Evolutionary conservation across 2,797 vertebrate genomes (phyloP), one percentile per base, ranked within the genome.

Genomic region (Chloroceryle amazona): DNA sequence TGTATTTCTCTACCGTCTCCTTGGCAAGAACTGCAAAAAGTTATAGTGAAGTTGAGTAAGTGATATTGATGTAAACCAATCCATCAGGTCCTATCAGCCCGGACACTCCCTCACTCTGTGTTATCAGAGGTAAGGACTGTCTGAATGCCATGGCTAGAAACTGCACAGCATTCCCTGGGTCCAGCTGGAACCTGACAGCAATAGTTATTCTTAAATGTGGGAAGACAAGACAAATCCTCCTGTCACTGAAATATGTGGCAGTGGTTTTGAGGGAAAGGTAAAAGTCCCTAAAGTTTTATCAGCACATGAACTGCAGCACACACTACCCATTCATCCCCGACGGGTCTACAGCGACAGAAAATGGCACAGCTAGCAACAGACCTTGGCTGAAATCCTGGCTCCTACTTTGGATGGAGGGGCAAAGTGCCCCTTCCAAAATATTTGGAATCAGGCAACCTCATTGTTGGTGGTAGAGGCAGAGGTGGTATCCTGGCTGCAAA

Each of bases 221-320:
- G 58, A 61, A 93, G 84, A 82, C 86, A 65, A 79, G 80, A 67
- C 57, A 90, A 86, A 89, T 81, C 65, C 68, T 94, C 37, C 83
- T 79, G 83, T 72, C 66, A 94, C n/a, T 81, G 54, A 97, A 93
- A 75, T 66, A 72, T 28, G 37, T 75, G 58, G 23, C 81, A 46
- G 54, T 35, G 37, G 68, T 83, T 76, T 41, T 41, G 13, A 46
- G 74, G 29, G 47, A 70, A 92, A 81, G 54, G 62, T 72, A 71
- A 35, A 81, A 18, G 57, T 35, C 28, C 68, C 55, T 47, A 42
- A 91, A 39, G 9, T 49, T 49, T 19, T 83, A 74, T 49, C 41
- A 52, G 10, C 35, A 20, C 25, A 3, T 20, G 33, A 74, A 46
- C 28, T 54, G 26, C 42, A 49, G 49, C 28, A 20, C 23, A 10